A percentile compares a stretch with the other conserved stretches of the same genome.
phyloP scores from a whole-genome alignment of 2,888 invertebrate species.

The Macaria liturata region DNA sequence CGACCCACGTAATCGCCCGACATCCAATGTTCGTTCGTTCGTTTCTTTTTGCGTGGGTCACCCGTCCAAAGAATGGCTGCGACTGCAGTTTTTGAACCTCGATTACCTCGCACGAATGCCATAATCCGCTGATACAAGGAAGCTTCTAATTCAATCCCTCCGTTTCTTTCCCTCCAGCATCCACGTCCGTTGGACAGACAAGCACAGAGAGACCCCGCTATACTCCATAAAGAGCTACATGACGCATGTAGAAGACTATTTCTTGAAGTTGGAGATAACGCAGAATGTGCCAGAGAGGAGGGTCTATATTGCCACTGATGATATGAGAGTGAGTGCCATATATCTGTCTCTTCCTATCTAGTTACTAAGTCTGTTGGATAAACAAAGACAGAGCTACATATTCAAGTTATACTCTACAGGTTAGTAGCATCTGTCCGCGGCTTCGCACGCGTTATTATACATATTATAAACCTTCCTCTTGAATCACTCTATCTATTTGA shows the following conservation, averaged over 20 bases:
- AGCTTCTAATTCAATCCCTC: not conserved
- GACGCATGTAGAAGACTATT: constrained; percentile 4
- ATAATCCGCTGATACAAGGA: not conserved
- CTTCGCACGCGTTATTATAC: no score
- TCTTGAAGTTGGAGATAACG: not conserved
- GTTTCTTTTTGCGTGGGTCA: no score
- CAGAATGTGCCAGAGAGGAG: not conserved
- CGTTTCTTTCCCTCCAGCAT: not conserved
- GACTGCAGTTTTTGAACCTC: no score
- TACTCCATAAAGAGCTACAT: not conserved
- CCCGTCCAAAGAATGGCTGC: no score
- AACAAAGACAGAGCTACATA: no score
- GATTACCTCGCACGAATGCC: not conserved
- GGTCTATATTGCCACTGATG: constrained; percentile 5
- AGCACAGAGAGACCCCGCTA: not conserved
- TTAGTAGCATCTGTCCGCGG: no score
- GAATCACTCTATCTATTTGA: no score
- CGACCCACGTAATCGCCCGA: not conserved
- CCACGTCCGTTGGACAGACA: constrained; percentile 5
- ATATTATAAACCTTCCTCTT: no score
- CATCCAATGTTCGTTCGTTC: not conserved
- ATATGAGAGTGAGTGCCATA: not conserved
- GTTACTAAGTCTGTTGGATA: no score
- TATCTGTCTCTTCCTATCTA: no score
- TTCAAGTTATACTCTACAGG: no score